Conservation (phyloP, 2,797 vertebrate genomes). For the Mus spretus region DNA sequence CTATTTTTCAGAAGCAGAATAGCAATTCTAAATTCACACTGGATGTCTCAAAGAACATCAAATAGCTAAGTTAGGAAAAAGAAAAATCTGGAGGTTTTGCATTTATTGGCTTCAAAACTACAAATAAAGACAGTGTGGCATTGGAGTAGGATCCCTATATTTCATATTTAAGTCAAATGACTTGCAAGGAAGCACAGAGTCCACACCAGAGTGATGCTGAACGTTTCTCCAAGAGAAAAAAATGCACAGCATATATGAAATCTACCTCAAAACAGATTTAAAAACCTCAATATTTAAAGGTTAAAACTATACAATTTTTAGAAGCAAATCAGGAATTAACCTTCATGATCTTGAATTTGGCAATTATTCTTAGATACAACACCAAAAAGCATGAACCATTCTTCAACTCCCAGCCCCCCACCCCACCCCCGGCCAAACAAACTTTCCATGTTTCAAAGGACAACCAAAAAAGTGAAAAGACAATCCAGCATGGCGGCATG, state of each 20-base stretch:
- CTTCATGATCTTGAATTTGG: background rate
- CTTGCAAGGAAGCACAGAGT: background rate
- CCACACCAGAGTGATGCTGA: background rate
- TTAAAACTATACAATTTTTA: background rate
- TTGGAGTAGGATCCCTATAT: background rate
- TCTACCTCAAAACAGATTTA: background rate
- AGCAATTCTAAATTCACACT: background rate
- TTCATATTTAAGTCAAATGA: background rate
- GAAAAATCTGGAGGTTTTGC: slow-evolving; percentile 32
- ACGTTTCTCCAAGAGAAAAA: background rate
- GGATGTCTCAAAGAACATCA: background rate
- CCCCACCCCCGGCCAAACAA: background rate
- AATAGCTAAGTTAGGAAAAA: slow-evolving; percentile 26
- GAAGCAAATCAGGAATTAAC: background rate
- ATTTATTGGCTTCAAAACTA: background rate
- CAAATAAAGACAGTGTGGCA: background rate
- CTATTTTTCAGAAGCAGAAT: slow-evolving; percentile 49
- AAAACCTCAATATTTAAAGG: background rate
- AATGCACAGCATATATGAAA: background rate
- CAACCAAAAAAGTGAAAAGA: background rate
- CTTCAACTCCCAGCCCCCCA: background rate
- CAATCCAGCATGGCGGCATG: background rate
- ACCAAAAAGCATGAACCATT: background rate
- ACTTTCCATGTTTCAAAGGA: background rate
- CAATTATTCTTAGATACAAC: background rate